Percentiles rank a stretch among this genome's conserved stretches.
phyloP scores from a whole-genome alignment of 2,797 vertebrate species.

The Hybognathus amarus region DNA sequence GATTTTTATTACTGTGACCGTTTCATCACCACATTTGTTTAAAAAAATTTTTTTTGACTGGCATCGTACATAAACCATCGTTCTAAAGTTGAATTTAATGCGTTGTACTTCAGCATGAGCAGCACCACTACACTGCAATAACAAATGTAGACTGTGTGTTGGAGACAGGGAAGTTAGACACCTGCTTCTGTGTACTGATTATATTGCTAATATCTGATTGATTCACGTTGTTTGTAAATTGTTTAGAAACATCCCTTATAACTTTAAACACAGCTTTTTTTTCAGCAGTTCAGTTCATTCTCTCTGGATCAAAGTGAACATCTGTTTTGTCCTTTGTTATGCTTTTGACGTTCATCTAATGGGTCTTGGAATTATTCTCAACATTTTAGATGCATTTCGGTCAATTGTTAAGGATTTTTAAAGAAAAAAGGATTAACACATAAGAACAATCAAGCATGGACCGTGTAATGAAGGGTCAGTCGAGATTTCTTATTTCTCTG shows the following conservation, averaged over 20 bases:
- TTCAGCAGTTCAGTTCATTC: neutral
- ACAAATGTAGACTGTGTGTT: neutral
- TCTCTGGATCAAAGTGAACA: constrained; percentile 4
- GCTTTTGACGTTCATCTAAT: constrained; percentile 56
- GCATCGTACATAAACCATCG: neutral
- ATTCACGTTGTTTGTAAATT: neutral
- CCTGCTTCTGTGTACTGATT: neutral
- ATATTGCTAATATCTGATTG: neutral
- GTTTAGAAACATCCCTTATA: neutral
- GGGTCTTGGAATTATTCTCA: constrained; percentile 62
- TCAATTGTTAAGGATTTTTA: constrained; percentile 66
- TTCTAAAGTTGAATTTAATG: neutral
- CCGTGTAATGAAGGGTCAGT: constrained; percentile 65
- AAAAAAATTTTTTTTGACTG: neutral
- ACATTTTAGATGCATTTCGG: constrained; percentile 66
- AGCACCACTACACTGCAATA: too few species aligned
- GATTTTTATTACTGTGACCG: neutral
- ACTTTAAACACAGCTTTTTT: neutral
- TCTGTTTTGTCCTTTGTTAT: constrained; percentile 49
- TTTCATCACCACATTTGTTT: neutral
- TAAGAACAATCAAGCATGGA: constrained; percentile 67
- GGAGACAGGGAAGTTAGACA: neutral
- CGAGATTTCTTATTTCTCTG: constrained; percentile 61
- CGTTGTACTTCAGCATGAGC: neutral
- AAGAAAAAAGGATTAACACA: constrained; percentile 65